A percentile compares a stretch with the other conserved stretches of the same genome.
Conservation (phyloP, 2,113 vertebrate genomes). For the Strix uralensis region DNA sequence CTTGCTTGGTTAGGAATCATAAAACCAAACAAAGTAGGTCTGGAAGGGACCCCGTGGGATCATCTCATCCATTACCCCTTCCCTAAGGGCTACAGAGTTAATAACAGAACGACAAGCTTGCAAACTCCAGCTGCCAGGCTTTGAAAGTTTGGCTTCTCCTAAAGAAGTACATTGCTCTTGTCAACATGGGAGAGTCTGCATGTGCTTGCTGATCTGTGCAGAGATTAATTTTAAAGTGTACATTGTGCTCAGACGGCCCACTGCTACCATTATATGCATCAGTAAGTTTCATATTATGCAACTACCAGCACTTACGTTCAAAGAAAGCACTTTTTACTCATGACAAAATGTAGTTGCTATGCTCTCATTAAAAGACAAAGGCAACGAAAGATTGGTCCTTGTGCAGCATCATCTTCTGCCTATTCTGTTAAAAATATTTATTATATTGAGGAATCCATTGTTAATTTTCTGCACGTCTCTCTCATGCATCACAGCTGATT, state of each 20-base stretch:
- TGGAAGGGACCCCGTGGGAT: background rate
- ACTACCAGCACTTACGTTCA: background rate
- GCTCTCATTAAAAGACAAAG: slow-evolving; percentile 22
- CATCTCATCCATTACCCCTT: slow-evolving; percentile 23
- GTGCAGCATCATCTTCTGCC: background rate
- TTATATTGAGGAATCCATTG: background rate
- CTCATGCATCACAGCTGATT: background rate
- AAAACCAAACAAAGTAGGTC: slow-evolving; percentile 44
- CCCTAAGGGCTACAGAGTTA: slow-evolving; percentile 14
- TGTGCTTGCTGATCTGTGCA: slow-evolving; percentile 39
- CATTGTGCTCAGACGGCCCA: background rate
- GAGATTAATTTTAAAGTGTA: slow-evolving; percentile 4
- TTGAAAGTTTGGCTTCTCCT: slow-evolving; percentile 6
- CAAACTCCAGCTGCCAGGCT: slow-evolving; percentile 33
- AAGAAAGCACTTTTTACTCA: background rate
- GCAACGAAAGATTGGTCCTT: background rate
- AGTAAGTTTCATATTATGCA: slow-evolving; percentile 43
- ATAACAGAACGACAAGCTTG: background rate
- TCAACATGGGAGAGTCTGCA: background rate
- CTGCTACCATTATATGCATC: slow-evolving; percentile 42
- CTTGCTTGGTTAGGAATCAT: slow-evolving; percentile 19
- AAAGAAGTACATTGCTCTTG: background rate
- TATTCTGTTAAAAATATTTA: background rate
- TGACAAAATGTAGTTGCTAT: background rate
- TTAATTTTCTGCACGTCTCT: background rate